Percentiles rank a stretch among this genome's conserved stretches.
phyloP scores from a whole-genome alignment of 2,797 vertebrate genomes.

The Typhlichthys subterraneus region DNA sequence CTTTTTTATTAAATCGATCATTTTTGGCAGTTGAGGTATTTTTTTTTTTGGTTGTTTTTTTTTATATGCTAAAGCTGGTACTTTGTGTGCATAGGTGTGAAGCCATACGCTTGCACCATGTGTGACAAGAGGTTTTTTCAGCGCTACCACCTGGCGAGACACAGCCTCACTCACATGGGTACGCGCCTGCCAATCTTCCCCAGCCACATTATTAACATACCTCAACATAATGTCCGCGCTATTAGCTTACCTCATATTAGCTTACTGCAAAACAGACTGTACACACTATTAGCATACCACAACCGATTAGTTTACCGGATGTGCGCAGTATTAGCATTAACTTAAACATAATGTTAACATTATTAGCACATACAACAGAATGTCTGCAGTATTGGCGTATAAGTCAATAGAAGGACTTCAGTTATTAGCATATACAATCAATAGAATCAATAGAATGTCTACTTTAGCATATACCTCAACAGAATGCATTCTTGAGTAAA shows the following conservation, averaged over 20 bases:
- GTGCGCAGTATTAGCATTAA: too few species aligned
- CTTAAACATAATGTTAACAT: too few species aligned
- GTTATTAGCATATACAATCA: too few species aligned
- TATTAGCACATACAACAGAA: too few species aligned
- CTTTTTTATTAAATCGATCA: constrained; percentile 47
- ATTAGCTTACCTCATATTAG: constrained; percentile 5
- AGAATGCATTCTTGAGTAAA: constrained; percentile 39
- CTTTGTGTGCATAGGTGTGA: constrained; percentile 81
- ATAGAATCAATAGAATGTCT: too few species aligned
- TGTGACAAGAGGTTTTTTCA: constrained; percentile 84
- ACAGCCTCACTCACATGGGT: constrained; percentile 83
- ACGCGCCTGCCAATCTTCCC: constrained; percentile 73
- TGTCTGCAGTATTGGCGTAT: too few species aligned
- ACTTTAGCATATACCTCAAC: constrained; percentile 39
- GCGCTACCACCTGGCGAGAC: constrained; percentile 82
- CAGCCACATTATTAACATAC: constrained; percentile 63
- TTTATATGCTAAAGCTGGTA: constrained; percentile 73
- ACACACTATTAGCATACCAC: too few species aligned
- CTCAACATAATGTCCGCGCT: constrained; percentile 55
- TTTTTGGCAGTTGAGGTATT: constrained; percentile 77
- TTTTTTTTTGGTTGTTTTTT: neutral
- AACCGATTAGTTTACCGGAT: too few species aligned
- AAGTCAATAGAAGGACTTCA: too few species aligned
- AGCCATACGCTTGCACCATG: constrained; percentile 83
- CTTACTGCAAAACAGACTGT: too few species aligned